A percentile compares a stretch with the other conserved stretches of the same genome.
Evolutionary conservation across 2,113 vertebrate species (phyloP).

Genomic region (Siniperca knerii): DNA sequence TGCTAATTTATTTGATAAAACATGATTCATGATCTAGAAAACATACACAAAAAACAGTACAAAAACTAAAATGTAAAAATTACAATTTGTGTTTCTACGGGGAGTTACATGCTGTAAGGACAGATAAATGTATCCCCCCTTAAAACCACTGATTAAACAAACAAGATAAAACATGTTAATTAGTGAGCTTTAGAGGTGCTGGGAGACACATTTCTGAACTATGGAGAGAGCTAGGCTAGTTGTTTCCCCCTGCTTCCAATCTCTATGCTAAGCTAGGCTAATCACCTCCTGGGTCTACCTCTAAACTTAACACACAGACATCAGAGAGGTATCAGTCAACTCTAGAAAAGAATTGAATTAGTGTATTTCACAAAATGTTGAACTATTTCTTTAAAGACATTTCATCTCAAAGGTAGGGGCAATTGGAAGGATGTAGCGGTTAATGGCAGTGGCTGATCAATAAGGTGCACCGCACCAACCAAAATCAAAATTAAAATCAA

Average conservation of each 20-base stretch:
- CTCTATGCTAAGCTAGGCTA: conserved; percentile 5
- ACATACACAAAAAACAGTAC: not conserved
- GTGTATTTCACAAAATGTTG: not conserved
- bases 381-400: not conserved
- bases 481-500: not conserved
- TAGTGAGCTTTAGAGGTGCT: not conserved
- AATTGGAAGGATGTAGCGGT: not conserved
- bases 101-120: not conserved
- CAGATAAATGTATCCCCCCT: not conserved
- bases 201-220: not conserved
- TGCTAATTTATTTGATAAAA: not conserved
- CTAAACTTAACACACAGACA: not conserved
- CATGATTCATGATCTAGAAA: not conserved
- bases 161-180: not conserved
- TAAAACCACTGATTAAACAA: not conserved
- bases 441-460: not conserved
- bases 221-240: not conserved
- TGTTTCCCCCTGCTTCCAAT: not conserved
- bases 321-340: not conserved
- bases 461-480: not conserved
- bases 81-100: not conserved
- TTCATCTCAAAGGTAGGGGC: not conserved
- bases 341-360: not conserved
- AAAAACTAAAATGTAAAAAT: not conserved
- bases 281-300: not conserved